Base-by-base conservation (phyloP, 2,888 invertebrate species). In the Prosapia bicincta region DNA sequence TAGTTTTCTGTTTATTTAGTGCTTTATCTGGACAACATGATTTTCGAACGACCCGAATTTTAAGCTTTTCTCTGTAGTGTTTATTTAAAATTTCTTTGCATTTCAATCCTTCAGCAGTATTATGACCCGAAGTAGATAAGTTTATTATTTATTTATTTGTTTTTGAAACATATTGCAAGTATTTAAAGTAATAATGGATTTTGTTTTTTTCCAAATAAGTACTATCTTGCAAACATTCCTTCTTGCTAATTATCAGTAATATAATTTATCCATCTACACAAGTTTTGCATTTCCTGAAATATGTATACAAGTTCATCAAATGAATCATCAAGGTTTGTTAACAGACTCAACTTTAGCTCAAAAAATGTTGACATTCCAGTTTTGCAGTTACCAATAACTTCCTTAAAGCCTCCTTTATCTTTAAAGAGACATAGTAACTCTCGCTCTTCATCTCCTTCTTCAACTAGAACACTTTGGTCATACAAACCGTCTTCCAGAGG, bases 401-500 rank as follows among this genome's bases (percentile, higher is more conserved):
- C 20, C 3, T 3, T 54, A 54, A 54, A 54, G 54, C 54, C 54
- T 54, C 54, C 54, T 5, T 20, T 54, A 20, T 54, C 54, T 54
- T 3, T 25, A 28, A 23, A 69, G 30, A 69, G 69, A 28, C 30
- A 26, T n/a, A 26, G 30, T 30, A 30, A 28, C 20, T 20, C 54
- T 13, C 20, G n/a, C 6, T 54, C 54, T 54, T 54, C 54, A 9
- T 54, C 69, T 26, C 28, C 30, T 28, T 69, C 69, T n/a, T 13
- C 5, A 15, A 7, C 26, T 24, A 66, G 30, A 28, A 65, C 30
- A 23, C 26, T 66, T 24, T 72, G 72, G 72, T 72, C 72, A 3
- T 72, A 72, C 24, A 13, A 32, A 66, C 72, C 72, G 24, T 66
- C 66, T 20, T 28, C 66, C 6, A 72, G 72, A 28, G 28, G 72